Conservation (phyloP, 1,140 invertebrate genomes). For the Lordiphosa mommai region DNA sequence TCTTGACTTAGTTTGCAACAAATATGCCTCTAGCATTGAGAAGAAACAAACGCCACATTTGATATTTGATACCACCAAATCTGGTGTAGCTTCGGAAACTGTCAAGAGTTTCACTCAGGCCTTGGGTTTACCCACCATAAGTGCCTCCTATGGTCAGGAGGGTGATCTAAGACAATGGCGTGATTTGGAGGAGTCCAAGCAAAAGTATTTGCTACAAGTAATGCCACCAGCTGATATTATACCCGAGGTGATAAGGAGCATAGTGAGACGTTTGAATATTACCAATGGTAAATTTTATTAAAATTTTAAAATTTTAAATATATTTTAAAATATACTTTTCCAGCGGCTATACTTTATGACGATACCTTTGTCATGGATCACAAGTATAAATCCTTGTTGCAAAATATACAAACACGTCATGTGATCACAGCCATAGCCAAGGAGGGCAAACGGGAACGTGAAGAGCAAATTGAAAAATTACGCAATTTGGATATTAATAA, state of each 20-base stretch:
- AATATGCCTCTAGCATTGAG: constrained; percentile 84
- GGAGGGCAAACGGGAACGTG: constrained; percentile 81
- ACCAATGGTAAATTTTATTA: constrained; percentile 83
- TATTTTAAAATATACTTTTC: background rate
- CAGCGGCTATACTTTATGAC: constrained; percentile 92
- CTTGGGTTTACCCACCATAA: constrained; percentile 89
- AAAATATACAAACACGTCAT: constrained; percentile 93
- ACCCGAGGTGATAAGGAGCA: constrained; percentile 88
- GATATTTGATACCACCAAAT: constrained; percentile 88
- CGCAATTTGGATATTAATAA: constrained; percentile 92
- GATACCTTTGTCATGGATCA: constrained; percentile 93
- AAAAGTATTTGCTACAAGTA: constrained; percentile 86
- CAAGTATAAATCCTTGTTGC: constrained; percentile 92
- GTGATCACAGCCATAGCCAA: constrained; percentile 86
- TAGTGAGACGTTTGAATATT: constrained; percentile 90
- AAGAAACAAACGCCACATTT: constrained; percentile 86
- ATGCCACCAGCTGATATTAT: constrained; percentile 91
- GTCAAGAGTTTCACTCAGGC: constrained; percentile 90
- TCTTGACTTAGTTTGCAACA: constrained; percentile 83
- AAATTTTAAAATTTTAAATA: background rate
- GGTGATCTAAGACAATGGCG: constrained; percentile 91
- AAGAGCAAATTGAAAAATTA: constrained; percentile 85
- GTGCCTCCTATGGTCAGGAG: constrained; percentile 89
- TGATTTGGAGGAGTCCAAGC: constrained; percentile 84
- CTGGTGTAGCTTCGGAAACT: constrained; percentile 88